Evolutionary conservation across 2,797 vertebrate genomes (phyloP), one percentile per base, ranked within the genome.

Genomic region (Myotis planiceps): DNA sequence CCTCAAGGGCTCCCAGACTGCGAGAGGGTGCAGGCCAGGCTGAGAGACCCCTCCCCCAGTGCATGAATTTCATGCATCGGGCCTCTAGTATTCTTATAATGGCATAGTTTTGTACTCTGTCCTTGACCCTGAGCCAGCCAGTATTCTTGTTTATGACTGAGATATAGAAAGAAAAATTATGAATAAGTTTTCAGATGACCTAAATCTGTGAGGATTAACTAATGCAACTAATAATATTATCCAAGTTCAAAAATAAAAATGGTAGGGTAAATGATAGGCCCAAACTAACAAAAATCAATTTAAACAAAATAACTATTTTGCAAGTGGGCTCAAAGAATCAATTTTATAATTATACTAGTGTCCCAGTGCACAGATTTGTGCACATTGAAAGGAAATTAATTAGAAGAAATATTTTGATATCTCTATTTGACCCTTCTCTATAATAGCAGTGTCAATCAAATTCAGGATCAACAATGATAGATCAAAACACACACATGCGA

Each of bases 141-240:
- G 68, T 53, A 82, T 49, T 94, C 78, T 72, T 45, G 83, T 72
- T 82, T 88, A 79, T 55, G 15, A 1, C 27, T 68, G 53, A 79
- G 9, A 42, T 66, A 21, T 16, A 72, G n/a, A 84, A 79, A 75
- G 21, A 69, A 69, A 94, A 87, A 65, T 69, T 18, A 80, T 81
- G 65, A 94, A 85, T 94, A 95, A 65, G 51, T 92, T 94, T 96
- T 90, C 32, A 72, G 45, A 25, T 94, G 78, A 47, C 18, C 32
- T 55, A 85, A 93, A 75, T 79, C 25, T 58, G 51, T 94, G 42
- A 92, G 34, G 51, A 71, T 72, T 49, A 63, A 29, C 29, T 76
- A 74, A 66, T 37, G 9, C 15, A 90, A 81, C 6, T 68, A 37
- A 81, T 89, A 32, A 79, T 18, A 82, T 58, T 92, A 90, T 78